Evolutionary conservation across 2,113 vertebrate genomes (phyloP).

Genomic region (Cranoglanis bouderius): DNA sequence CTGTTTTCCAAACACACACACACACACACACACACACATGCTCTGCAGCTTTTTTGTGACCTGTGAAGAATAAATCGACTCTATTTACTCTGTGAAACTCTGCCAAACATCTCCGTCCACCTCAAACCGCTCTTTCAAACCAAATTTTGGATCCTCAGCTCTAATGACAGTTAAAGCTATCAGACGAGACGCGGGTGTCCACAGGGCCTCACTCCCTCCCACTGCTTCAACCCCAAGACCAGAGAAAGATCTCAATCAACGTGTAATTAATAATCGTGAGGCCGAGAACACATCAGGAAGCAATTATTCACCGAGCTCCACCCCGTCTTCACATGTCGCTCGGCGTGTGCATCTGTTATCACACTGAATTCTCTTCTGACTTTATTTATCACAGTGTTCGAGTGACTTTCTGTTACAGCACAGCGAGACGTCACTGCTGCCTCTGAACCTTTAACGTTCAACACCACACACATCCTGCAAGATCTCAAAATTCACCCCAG

Average conservation of each 20-base stretch:
- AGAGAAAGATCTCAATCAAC: conserved; percentile 64
- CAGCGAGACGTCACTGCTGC: background rate
- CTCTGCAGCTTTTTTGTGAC: conserved; percentile 30
- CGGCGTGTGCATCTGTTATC: conserved; percentile 33
- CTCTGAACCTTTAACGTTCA: background rate
- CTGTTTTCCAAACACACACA: background rate
- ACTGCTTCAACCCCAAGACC: conserved; percentile 55
- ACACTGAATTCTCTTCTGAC: background rate
- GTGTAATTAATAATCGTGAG: conserved; percentile 74
- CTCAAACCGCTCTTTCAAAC: conserved; percentile 13
- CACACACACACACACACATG: conserved; percentile 4
- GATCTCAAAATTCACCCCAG: background rate
- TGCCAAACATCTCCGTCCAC: conserved; percentile 6
- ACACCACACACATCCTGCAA: background rate
- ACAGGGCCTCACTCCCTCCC: conserved; percentile 59
- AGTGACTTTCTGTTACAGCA: background rate
- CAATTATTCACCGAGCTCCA: conserved; percentile 73
- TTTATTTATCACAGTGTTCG: background rate
- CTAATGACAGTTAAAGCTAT: conserved; percentile 61
- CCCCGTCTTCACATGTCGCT: conserved; percentile 48
- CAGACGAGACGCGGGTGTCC: conserved; percentile 48
- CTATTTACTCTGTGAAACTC: background rate
- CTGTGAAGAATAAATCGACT: background rate
- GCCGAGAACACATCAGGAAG: conserved; percentile 71
- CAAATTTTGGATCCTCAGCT: conserved; percentile 30